phyloP scores from a whole-genome alignment of 2,888 invertebrate species.

The Periphyllus acericola region DNA sequence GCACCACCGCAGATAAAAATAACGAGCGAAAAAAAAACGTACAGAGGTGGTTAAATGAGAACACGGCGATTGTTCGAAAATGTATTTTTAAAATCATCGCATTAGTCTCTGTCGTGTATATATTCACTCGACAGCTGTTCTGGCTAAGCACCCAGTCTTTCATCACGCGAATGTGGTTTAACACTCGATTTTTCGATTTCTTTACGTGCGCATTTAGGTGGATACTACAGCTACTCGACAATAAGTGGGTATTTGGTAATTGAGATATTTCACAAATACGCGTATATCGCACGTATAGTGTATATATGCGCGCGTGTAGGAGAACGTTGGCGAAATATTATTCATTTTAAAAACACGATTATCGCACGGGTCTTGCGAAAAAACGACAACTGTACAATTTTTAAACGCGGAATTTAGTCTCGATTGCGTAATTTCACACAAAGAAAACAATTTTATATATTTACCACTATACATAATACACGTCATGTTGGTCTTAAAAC shows the following conservation, averaged over 20 bases:
- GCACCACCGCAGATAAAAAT: slow-evolving; percentile 39
- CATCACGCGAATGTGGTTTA: background rate
- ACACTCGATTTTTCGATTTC: background rate
- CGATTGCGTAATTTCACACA: no score
- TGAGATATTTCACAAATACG: background rate
- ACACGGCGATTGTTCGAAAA: slow-evolving; percentile 48
- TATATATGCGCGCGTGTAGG: background rate
- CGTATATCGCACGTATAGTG: background rate
- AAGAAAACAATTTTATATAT: no score
- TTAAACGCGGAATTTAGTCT: no score
- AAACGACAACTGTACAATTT: no score
- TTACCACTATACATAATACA: no score
- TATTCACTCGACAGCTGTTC: slow-evolving; percentile 45
- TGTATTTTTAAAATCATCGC: slow-evolving; percentile 54
- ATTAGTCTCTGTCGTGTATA: slow-evolving; percentile 51
- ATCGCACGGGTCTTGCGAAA: background rate
- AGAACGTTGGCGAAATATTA: background rate
- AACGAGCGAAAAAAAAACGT: slow-evolving; percentile 27
- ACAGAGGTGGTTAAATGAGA: slow-evolving; percentile 39
- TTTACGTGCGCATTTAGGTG: background rate
- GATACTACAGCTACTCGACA: no score
- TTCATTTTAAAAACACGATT: background rate
- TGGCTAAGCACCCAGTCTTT: slow-evolving; percentile 36
- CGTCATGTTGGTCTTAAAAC: no score
- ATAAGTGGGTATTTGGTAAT: no score